Evolutionary conservation across 1,140 invertebrate genomes (phyloP).

Genomic region (Chrysoperla carnea): DNA sequence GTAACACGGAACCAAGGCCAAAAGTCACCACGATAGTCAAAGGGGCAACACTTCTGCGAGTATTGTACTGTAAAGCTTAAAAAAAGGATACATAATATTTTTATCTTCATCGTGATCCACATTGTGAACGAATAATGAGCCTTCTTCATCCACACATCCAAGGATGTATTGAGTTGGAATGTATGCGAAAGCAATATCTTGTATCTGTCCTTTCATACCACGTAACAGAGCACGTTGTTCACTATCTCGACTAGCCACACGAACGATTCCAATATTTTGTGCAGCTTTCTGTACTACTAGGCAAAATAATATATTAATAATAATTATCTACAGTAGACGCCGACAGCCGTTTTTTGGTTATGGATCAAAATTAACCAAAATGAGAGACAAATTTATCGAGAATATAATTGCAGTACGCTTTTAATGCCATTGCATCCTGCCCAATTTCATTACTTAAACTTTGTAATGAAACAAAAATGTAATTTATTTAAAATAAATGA

Average conservation of each 20-base stretch:
- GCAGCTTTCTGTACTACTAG: slow-evolving; percentile 19
- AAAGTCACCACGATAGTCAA: no score
- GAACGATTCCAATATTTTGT: slow-evolving; percentile 55
- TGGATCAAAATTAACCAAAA: no score
- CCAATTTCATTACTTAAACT: no score
- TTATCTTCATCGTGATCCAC: slow-evolving; percentile 40
- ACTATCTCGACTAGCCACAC: slow-evolving; percentile 59
- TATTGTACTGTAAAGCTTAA: slow-evolving; percentile 15
- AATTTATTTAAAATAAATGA: no score
- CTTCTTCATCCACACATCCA: slow-evolving; percentile 70
- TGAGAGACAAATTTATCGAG: no score
- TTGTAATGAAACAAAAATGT: no score
- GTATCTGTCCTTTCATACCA: slow-evolving; percentile 65
- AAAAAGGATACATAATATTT: slow-evolving; percentile 33
- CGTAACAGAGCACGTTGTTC: slow-evolving; percentile 66
- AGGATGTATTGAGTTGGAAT: slow-evolving; percentile 55
- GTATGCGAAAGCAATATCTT: slow-evolving; percentile 81
- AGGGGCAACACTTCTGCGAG: no score
- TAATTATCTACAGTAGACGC: neutral
- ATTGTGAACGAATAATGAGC: slow-evolving; percentile 65
- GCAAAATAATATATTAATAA: slow-evolving; percentile 10
- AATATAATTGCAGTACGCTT: no score
- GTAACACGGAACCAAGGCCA: no score
- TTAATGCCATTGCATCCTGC: no score
- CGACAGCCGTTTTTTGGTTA: no score